Percentiles rank a stretch among this genome's conserved stretches.
Conservation (phyloP, 2,797 vertebrate genomes). For the Avahi laniger region DNA sequence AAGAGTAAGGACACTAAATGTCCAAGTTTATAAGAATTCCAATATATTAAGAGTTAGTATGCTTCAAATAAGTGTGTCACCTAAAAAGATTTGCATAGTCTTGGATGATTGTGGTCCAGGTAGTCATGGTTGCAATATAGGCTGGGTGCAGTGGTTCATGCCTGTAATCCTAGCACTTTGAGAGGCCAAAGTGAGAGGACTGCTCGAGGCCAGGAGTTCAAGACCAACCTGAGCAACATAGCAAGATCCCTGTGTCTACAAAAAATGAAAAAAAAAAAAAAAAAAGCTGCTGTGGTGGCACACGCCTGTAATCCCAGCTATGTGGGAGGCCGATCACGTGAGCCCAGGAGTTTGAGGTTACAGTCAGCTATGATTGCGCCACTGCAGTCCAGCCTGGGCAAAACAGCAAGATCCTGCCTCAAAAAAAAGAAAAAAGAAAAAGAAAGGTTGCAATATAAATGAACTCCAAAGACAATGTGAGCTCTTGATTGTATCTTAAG, state of each 20-base stretch:
- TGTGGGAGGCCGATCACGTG: not conserved
- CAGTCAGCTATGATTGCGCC: not conserved
- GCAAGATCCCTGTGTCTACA: not conserved
- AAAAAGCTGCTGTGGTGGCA: not conserved
- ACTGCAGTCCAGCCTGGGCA: not conserved
- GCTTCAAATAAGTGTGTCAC: slow-evolving; percentile 33
- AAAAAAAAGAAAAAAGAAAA: not conserved
- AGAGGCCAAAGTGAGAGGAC: not conserved
- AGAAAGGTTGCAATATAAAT: slow-evolving; percentile 26
- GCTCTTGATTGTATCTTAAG: slow-evolving; percentile 38
- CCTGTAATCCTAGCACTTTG: not conserved
- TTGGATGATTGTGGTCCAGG: slow-evolving; percentile 34
- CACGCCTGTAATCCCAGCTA: not conserved
- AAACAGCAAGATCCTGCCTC: not conserved
- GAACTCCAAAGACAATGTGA: slow-evolving; percentile 8
- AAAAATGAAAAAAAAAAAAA: not conserved
- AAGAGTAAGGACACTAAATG: slow-evolving; percentile 51
- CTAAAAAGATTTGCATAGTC: slow-evolving; percentile 35
- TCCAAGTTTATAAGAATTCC: slow-evolving; percentile 10
- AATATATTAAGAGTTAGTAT: slow-evolving; percentile 16
- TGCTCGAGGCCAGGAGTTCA: not conserved
- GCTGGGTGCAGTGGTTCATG: not conserved
- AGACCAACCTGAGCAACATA: not conserved
- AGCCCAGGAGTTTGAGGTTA: not conserved
- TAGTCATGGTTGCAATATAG: not conserved